phyloP scores from a whole-genome alignment of 2,888 invertebrate genomes.

The Latrodectus elegans region DNA sequence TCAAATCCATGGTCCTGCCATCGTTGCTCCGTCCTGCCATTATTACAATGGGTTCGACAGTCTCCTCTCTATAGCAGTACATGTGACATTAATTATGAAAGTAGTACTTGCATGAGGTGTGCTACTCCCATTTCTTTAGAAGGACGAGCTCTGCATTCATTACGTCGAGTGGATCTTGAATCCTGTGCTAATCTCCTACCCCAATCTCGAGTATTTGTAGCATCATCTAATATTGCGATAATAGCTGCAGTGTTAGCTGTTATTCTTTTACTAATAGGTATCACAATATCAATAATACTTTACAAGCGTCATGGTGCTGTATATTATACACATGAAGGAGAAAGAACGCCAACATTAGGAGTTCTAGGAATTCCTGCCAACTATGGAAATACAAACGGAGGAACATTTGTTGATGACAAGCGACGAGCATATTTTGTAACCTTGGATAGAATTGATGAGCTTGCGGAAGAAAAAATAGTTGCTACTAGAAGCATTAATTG shows the following conservation, averaged over 20 bases:
- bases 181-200: slow-evolving; percentile 70
- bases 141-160: slow-evolving; percentile 74
- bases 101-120: slow-evolving; percentile 77
- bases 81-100: slow-evolving; percentile 70
- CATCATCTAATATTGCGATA: slow-evolving; percentile 75
- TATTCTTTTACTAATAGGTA: slow-evolving; percentile 77
- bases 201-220: slow-evolving; percentile 64
- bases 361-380: slow-evolving; percentile 69
- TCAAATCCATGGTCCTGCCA: slow-evolving; percentile 83
- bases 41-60: slow-evolving; percentile 72
- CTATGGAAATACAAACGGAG: slow-evolving; percentile 40
- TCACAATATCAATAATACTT: slow-evolving; percentile 79
- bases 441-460: slow-evolving; percentile 63
- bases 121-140: slow-evolving; percentile 79
- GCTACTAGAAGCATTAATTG: slow-evolving; percentile 20
- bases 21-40: slow-evolving; percentile 77
- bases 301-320: slow-evolving; percentile 81
- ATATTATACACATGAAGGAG: slow-evolving; percentile 88
- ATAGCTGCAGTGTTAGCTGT: slow-evolving; percentile 78
- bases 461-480: slow-evolving; percentile 64
- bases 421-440: slow-evolving; percentile 59
- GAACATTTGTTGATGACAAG: slow-evolving; percentile 52
- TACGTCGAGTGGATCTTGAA: slow-evolving; percentile 65
- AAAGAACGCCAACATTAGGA: slow-evolving; percentile 75
- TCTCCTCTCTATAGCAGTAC: slow-evolving; percentile 70